These are phyloP conservation scores for Pseudochromis fuscus DNA, from an alignment of 2,797 vertebrate species.

Conservation along the genomic window DNA sequence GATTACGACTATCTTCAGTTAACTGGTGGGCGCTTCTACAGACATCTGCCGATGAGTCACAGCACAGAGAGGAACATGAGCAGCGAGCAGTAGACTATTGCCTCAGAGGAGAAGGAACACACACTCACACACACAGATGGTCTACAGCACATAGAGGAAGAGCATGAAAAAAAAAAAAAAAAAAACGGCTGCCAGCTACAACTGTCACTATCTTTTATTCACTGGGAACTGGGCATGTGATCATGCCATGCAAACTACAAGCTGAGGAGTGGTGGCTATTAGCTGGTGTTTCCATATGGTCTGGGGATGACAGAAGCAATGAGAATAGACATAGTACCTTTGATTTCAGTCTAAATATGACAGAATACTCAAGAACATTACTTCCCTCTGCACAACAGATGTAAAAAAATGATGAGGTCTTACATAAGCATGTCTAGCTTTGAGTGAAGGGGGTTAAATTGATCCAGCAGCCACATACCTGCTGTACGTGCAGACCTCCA, in stretches of 20 bases:
- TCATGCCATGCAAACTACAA: conserved; percentile 53
- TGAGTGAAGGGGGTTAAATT: conserved; percentile 37
- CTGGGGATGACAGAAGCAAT: conserved; percentile 29
- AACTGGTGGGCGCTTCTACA: conserved; percentile 76
- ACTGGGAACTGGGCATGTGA: conserved; percentile 44
- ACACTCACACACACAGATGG: conserved; percentile 72
- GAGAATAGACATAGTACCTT: conserved; percentile 11
- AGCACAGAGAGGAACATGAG: conserved; percentile 70
- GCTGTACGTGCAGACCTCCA: conserved; percentile 69
- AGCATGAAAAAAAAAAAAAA: neutral
- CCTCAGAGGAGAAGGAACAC: conserved; percentile 67
- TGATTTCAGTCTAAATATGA: conserved; percentile 7
- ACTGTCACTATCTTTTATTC: conserved; percentile 78
- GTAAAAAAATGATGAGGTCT: conserved; percentile 29
- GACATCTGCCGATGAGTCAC: conserved; percentile 78
- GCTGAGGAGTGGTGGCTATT: conserved; percentile 58
- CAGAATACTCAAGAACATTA: conserved; percentile 8
- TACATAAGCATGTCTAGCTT: conserved; percentile 33
- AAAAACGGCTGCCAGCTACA: conserved; percentile 67
- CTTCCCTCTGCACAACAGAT: neutral
- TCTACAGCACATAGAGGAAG: conserved; percentile 64
- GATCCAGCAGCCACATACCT: conserved; percentile 60
- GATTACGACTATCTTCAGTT: conserved; percentile 68
- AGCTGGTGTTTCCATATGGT: conserved; percentile 44
- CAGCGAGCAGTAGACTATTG: conserved; percentile 58